Base-by-base conservation (phyloP, 2,888 invertebrate genomes). In the Drosophila lutescens region DNA sequence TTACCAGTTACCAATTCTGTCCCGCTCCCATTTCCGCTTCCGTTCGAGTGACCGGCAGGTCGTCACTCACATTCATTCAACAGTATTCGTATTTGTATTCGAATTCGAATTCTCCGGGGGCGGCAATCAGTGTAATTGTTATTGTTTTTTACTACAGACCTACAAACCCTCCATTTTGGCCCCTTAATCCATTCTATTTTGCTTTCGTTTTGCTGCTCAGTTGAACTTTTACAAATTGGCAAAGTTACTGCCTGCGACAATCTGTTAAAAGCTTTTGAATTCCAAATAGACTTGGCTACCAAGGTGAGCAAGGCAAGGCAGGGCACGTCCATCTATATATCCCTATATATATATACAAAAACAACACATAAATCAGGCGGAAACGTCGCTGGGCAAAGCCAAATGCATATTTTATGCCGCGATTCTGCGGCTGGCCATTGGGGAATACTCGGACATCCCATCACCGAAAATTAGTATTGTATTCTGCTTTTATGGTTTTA, bases 51-150 rank as follows among this genome's bases (percentile, higher is more conserved):
- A 69, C 47, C 30, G 47, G 59, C 56, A 57, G 75, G 63, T 79
- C 87, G 82, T 79, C 81, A 82, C 65, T 87, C 83, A 49, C 49
- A 34, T 63, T 70, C 77, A 73, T 32, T 34, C 34, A 34, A 34
- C 34, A 10, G 3, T 26, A 26, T 26, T 26, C 26, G 26, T 26
- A 34, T 34, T 34, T 12, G 2, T 26, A 6, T 7, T 26, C 26
- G 26, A 6, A 30, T 30, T 30, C 76, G 54, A 41, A 43, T 69
- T 75, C 80, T 77, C 88, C 63, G 66, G 70, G 74, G 86, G 78
- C 78, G 44, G 88, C 86, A 83, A 88, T 82, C 82, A 87, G 75
- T 73, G 83, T 82, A 82, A 82, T 82, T 82, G 82, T 82, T 82
- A 82, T 87, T 86, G 88, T 87, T 69, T 69, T 49, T 26, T 34